Conservation (phyloP, 2,888 invertebrate genomes). For the Agrilus cyanescens region DNA sequence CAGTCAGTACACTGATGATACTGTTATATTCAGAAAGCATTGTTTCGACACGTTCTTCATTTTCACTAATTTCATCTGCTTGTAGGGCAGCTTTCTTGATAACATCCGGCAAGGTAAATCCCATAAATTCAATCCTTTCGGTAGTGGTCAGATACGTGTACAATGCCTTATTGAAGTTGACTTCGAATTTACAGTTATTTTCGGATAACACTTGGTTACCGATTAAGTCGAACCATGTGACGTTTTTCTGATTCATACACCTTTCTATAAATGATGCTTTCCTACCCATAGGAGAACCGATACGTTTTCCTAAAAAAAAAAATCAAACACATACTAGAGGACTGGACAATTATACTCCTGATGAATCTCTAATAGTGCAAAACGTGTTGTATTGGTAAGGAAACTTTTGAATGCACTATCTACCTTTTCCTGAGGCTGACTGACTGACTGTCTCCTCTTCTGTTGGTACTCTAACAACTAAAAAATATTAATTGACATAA, state of each 20-base stretch:
- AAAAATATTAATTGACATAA: no score
- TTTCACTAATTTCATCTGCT: conserved; percentile 50
- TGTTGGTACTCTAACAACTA: no score
- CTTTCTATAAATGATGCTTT: conserved; percentile 18
- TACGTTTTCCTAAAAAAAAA: no score
- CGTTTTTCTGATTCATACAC: conserved; percentile 22
- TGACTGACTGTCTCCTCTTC: no score
- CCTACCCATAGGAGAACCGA: no score
- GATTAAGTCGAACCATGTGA: conserved; percentile 60
- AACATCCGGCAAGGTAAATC: conserved; percentile 42
- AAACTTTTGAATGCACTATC: no score
- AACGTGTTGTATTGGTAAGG: no score
- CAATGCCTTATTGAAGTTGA: conserved; percentile 54
- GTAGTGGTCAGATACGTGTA: conserved; percentile 61
- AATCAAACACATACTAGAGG: no score
- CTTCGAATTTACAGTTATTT: conserved; percentile 49
- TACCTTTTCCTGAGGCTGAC: no score
- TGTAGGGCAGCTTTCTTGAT: conserved; percentile 48
- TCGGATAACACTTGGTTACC: conserved; percentile 56
- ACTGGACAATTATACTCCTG: no score
- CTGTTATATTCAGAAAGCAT: conserved; percentile 55
- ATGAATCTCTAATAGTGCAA: no score
- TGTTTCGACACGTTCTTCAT: conserved; percentile 47
- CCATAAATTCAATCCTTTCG: conserved; percentile 61
- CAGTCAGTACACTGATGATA: conserved; percentile 50